Evolutionary conservation across 30 jellyfish, hydroid and myxozoan genomes (phyloP).

Genomic region (Cassiopea andromeda): DNA sequence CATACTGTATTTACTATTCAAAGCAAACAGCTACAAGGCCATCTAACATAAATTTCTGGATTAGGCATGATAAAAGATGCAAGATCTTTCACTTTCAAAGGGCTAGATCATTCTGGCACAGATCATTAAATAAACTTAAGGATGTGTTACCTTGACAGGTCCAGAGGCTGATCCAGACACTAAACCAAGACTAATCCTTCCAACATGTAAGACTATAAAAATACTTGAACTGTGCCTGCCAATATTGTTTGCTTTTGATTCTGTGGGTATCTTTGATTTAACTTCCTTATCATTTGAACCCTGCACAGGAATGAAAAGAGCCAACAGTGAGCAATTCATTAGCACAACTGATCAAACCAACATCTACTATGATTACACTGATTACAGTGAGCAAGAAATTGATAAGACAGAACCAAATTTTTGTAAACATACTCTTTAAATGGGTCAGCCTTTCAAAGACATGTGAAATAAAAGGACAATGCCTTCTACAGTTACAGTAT

Average conservation of each 20-base stretch:
- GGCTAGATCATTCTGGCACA: too few relatives aligned
- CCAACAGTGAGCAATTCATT: neutral
- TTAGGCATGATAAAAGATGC: too few relatives aligned
- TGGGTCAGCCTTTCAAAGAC: too few relatives aligned
- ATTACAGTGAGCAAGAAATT: neutral
- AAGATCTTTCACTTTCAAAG: too few relatives aligned
- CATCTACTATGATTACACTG: neutral
- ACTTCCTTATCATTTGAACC: neutral
- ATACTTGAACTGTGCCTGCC: neutral
- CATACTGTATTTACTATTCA: too few relatives aligned
- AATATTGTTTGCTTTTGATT: neutral
- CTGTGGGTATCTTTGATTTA: neutral
- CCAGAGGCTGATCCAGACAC: constrained; percentile 76
- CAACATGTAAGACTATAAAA: constrained; percentile 81
- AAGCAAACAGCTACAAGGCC: too few relatives aligned
- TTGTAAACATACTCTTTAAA: neutral
- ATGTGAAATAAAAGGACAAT: neutral
- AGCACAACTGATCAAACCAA: neutral
- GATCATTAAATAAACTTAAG: too few relatives aligned
- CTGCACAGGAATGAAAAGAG: neutral
- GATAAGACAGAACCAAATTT: neutral
- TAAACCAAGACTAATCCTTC: constrained; percentile 53
- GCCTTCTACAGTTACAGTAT: neutral
- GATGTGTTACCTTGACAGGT: constrained; percentile 72
- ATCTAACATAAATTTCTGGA: too few relatives aligned